Conservation (phyloP, 2,888 invertebrate species). For the Melinaea menophilus region DNA sequence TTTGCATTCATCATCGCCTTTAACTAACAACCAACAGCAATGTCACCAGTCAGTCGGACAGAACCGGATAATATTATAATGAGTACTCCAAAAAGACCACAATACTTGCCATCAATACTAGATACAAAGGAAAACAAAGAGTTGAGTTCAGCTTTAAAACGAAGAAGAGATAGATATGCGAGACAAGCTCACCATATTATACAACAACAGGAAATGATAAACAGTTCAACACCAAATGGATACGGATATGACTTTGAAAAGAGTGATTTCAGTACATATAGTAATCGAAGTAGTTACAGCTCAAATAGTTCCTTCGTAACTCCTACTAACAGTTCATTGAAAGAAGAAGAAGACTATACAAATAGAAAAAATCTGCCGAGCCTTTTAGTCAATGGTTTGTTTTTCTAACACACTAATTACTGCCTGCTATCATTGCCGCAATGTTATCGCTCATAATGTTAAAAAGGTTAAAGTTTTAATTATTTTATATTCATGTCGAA, state of each 20-base stretch:
- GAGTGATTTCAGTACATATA: slow-evolving; percentile 15
- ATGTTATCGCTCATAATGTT: slow-evolving; percentile 7
- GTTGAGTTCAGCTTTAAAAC: slow-evolving; percentile 87
- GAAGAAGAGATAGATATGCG: slow-evolving; percentile 89
- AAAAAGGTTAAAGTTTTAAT: slow-evolving; percentile 1
- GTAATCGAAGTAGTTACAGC: slow-evolving; percentile 2
- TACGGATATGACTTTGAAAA: slow-evolving; percentile 43
- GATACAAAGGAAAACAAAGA: slow-evolving; percentile 79
- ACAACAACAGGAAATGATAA: slow-evolving; percentile 84
- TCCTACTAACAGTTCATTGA: slow-evolving; percentile 26
- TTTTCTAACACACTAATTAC: slow-evolving; percentile 63
- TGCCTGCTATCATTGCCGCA: slow-evolving; percentile 12
- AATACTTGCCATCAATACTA: slow-evolving; percentile 50
- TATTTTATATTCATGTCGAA: not conserved
- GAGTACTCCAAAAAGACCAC: slow-evolving; percentile 43
- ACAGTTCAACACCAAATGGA: slow-evolving; percentile 49
- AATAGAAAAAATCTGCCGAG: slow-evolving; percentile 52
- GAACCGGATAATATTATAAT: slow-evolving; percentile 51
- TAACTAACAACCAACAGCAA: slow-evolving; percentile 63
- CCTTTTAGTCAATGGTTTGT: slow-evolving; percentile 70
- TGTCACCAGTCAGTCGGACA: slow-evolving; percentile 43
- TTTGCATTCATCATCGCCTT: slow-evolving; percentile 41
- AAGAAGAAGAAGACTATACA: slow-evolving; percentile 46
- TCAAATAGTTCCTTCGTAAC: slow-evolving; percentile 7
- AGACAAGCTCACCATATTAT: slow-evolving; percentile 90